Evolutionary conservation across 2,888 invertebrate species (phyloP).

Genomic region (Ceramica pisi): DNA sequence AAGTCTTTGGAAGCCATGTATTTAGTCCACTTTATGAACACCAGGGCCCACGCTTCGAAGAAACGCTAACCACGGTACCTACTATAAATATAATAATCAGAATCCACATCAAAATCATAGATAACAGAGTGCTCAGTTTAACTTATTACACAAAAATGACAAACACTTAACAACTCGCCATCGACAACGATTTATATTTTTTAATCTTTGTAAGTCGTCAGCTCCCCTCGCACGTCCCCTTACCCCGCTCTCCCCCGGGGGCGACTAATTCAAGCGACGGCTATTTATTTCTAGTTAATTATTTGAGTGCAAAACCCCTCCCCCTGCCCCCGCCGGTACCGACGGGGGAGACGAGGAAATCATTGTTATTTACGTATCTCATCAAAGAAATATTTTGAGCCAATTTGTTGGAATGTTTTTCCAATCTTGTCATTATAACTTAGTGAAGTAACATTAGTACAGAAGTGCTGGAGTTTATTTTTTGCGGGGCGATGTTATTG

Average conservation of each 20-base stretch:
- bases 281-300: constrained; percentile 77
- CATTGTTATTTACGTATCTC: constrained; percentile 68
- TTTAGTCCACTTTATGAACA: too few species aligned
- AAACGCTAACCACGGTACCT: not conserved
- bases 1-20: too few species aligned
- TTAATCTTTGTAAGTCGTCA: constrained; percentile 48
- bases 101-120: not conserved
- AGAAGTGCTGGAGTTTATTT: not conserved
- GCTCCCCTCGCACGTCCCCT: not conserved
- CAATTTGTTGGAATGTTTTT: constrained; percentile 67
- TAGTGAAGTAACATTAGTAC: constrained; percentile 1
- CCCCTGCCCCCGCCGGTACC: not conserved
- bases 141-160: constrained; percentile 9
- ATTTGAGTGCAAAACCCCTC: constrained; percentile 68
- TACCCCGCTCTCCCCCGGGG: constrained; percentile 57
- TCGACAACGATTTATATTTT: constrained; percentile 33
- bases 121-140: not conserved
- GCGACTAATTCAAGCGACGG: constrained; percentile 70
- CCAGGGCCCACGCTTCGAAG: too few species aligned
- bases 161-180: not conserved
- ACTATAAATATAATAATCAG: not conserved
- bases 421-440: constrained; percentile 50
- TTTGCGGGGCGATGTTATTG: not conserved
- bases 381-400: constrained; percentile 68
- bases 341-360: constrained; percentile 42